Evolutionary conservation across 1,140 invertebrate species (phyloP).

Genomic region (Mactra quadrangularis): DNA sequence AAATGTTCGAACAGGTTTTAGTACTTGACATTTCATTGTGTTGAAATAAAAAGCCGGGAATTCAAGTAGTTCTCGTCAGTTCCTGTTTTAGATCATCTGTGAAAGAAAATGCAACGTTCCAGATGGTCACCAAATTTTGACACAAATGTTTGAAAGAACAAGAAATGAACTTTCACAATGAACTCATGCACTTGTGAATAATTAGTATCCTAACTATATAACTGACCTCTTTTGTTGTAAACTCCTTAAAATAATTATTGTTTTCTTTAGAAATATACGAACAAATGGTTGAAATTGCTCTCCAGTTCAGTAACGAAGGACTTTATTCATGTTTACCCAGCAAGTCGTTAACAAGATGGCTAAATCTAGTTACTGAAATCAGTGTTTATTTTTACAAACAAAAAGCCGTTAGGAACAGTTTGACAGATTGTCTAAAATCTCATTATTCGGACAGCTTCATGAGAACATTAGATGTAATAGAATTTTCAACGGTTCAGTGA

Average conservation of each 20-base stretch:
- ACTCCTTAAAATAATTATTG: neutral
- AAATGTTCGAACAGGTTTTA: too few species aligned
- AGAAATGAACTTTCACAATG: too few species aligned
- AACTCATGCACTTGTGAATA: neutral
- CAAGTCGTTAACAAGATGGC: neutral
- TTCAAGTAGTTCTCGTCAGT: too few species aligned
- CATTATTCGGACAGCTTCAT: too few species aligned
- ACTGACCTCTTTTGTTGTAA: neutral
- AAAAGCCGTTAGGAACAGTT: neutral
- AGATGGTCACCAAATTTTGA: too few species aligned
- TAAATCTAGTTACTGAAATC: neutral
- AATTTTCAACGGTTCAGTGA: too few species aligned
- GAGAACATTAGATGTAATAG: too few species aligned
- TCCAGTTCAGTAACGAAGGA: neutral
- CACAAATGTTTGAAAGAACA: too few species aligned
- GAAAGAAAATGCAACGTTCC: too few species aligned
- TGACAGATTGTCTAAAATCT: conserved; percentile 6
- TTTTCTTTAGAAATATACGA: neutral
- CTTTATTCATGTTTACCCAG: neutral
- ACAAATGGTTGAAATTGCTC: conserved; percentile 1
- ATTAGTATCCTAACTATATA: neutral
- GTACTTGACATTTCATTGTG: too few species aligned
- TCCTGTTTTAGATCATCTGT: too few species aligned
- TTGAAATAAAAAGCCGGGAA: too few species aligned
- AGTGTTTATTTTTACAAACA: conserved; percentile 2